Conservation (phyloP, 2,113 vertebrate species). For the Stigmatopora argus region DNA sequence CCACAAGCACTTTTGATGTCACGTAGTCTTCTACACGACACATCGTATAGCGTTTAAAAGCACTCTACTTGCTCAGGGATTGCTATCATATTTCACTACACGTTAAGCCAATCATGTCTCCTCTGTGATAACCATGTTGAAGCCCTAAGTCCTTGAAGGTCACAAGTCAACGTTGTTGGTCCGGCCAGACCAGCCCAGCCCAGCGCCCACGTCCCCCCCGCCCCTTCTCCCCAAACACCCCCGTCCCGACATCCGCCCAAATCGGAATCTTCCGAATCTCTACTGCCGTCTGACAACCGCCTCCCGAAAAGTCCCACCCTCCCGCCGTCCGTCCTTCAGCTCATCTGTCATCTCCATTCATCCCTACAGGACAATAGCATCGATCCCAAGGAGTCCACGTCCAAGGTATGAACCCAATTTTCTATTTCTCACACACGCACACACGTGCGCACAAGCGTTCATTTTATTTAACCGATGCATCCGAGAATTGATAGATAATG, state of each 20-base stretch:
- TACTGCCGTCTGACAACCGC: slow-evolving; percentile 75
- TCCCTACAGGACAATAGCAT: slow-evolving; percentile 99
- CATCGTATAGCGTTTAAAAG: slow-evolving; percentile 35
- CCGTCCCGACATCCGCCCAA: slow-evolving; percentile 8
- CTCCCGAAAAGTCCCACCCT: slow-evolving; percentile 59
- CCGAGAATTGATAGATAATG: no score
- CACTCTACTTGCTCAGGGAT: slow-evolving; percentile 59
- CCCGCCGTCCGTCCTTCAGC: slow-evolving; percentile 69
- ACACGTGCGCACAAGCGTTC: no score
- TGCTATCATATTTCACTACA: slow-evolving; percentile 55
- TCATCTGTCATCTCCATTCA: slow-evolving; percentile 99
- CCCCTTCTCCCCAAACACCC: background rate
- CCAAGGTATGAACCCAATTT: slow-evolving; percentile 78
- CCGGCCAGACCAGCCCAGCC: slow-evolving; percentile 33
- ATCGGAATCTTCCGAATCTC: slow-evolving; percentile 55
- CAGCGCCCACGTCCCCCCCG: slow-evolving; percentile 11
- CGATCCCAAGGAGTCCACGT: slow-evolving; percentile 95
- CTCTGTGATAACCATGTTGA: slow-evolving; percentile 67
- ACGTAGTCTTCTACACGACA: slow-evolving; percentile 21
- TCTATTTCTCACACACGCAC: slow-evolving; percentile 6
- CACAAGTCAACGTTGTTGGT: slow-evolving; percentile 59
- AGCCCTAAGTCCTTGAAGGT: slow-evolving; percentile 68
- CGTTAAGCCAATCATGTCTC: slow-evolving; percentile 59
- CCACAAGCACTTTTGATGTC: slow-evolving; percentile 61
- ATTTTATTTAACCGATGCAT: no score